A percentile compares a stretch with the other conserved stretches of the same genome.
Conservation (phyloP, 2,113 vertebrate genomes). For the Podilymbus podiceps region DNA sequence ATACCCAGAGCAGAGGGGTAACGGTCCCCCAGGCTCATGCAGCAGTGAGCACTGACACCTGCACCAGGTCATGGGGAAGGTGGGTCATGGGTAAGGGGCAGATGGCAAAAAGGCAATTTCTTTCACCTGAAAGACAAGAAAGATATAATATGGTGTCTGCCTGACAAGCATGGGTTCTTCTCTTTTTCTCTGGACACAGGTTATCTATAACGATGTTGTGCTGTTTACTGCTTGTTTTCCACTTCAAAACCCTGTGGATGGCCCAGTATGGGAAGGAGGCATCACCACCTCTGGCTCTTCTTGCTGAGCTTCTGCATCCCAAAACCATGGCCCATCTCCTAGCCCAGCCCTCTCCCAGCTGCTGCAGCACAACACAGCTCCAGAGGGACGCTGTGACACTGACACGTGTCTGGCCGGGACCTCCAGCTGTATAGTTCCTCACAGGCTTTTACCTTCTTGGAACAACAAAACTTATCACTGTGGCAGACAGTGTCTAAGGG, state of each 20-base stretch:
- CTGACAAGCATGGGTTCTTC: not conserved
- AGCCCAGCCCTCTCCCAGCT: not conserved
- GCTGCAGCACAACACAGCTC: not conserved
- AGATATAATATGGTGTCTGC: not conserved
- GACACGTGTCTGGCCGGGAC: not conserved
- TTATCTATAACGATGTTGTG: not conserved
- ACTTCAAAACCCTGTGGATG: not conserved
- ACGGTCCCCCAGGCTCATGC: fast-evolving
- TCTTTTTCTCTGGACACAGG: not conserved
- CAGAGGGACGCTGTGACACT: not conserved
- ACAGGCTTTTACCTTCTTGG: not conserved
- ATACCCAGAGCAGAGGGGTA: too few species aligned
- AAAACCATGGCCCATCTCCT: not conserved
- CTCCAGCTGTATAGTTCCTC: not conserved
- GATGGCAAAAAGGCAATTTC: not conserved
- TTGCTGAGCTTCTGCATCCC: not conserved
- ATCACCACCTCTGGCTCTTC: not conserved
- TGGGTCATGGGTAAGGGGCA: not conserved
- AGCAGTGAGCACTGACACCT: fast-evolving
- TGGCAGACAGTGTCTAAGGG: not conserved
- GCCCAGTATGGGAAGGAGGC: not conserved
- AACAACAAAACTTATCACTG: not conserved
- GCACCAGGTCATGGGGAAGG: not conserved
- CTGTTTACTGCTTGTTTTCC: not conserved
- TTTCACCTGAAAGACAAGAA: not conserved